These are phyloP conservation scores for Anser brachyrhynchus DNA, from an alignment of 2,113 vertebrate species.

Conservation along the genomic window DNA sequence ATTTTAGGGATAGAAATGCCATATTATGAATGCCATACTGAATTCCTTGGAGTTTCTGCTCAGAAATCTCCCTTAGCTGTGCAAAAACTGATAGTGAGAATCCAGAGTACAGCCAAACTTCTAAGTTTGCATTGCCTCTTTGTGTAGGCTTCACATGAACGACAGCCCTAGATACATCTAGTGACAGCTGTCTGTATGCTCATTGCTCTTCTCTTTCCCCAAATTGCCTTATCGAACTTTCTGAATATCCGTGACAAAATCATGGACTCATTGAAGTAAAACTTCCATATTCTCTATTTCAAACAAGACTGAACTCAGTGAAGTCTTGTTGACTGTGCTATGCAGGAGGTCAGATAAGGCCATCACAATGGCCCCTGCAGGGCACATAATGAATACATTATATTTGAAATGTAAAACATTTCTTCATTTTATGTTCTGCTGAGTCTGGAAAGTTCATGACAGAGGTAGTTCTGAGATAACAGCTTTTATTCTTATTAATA, in stretches of 20 bases:
- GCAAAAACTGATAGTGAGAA: neutral
- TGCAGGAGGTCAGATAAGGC: neutral
- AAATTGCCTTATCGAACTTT: neutral
- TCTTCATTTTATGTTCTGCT: neutral
- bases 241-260: neutral
- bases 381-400: neutral
- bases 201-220: neutral
- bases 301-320: fast-evolving
- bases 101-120: neutral
- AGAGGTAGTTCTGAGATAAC: neutral
- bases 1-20: neutral
- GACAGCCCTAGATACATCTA: neutral
- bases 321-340: neutral
- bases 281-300: neutral
- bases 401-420: neutral
- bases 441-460: neutral
- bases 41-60: neutral
- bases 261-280: neutral
- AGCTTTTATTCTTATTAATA: neutral
- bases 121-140: neutral
- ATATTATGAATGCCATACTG: neutral
- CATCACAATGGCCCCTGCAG: neutral
- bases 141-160: neutral
- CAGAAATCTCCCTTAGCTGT: neutral
- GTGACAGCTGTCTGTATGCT: neutral